Evolutionary conservation across 30 jellyfish, hydroid and myxozoan genomes (phyloP).

Genomic region (Catostylus mosaicus): DNA sequence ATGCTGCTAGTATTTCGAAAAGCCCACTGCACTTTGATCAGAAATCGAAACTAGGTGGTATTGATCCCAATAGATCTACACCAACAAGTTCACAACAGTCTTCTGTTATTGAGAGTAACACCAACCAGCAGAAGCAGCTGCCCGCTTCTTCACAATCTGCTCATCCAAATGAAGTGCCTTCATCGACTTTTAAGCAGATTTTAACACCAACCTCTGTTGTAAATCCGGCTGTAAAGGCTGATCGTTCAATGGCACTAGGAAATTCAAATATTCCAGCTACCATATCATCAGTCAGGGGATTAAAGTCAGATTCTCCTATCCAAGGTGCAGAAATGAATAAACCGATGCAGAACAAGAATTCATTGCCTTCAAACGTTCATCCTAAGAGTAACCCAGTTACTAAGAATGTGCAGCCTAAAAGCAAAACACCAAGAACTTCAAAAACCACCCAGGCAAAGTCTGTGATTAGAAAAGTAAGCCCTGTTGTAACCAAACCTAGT

Average conservation of each 20-base stretch:
- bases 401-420: background rate
- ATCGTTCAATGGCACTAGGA: background rate
- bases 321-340: background rate
- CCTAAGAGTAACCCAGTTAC: background rate
- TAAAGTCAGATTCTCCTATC: background rate
- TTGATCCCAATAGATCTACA: background rate
- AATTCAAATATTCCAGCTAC: background rate
- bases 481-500: constrained; percentile 3
- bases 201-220: background rate
- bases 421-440: constrained; percentile 7
- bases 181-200: background rate
- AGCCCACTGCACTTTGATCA: background rate
- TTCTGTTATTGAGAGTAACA: background rate
- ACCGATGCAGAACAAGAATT: background rate
- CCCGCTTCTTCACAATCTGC: background rate
- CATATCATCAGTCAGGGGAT: background rate
- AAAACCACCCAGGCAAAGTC: constrained; percentile 29
- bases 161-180: background rate
- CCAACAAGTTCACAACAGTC: background rate
- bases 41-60: background rate
- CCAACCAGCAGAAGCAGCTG: background rate
- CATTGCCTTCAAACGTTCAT: background rate
- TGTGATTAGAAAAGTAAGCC: constrained; percentile 39
- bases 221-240: background rate
- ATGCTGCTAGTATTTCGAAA: background rate